A percentile compares a stretch with the other conserved stretches of the same genome.
Conservation (phyloP, 2,113 vertebrate species). For the Strigops habroptila region DNA sequence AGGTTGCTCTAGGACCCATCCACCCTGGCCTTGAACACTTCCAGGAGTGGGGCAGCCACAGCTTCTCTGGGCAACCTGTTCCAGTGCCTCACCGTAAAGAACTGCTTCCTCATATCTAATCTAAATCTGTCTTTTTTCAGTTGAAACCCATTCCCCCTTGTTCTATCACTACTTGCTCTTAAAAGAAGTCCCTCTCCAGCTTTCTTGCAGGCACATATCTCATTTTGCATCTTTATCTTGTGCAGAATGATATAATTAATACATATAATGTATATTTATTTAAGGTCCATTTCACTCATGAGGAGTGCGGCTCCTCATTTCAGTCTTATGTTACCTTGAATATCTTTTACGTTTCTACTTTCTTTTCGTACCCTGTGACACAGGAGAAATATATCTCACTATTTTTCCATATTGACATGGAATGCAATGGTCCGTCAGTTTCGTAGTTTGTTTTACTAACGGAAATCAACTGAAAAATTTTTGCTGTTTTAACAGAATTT, state of each 20-base stretch:
- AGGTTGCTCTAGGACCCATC: background rate
- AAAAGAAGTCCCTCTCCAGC: background rate
- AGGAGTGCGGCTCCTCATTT: background rate
- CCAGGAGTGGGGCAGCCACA: background rate
- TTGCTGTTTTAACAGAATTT: background rate
- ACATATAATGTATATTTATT: background rate
- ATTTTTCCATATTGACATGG: accelerated
- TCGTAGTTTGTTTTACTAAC: background rate
- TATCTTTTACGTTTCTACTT: background rate
- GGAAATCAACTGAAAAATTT: background rate
- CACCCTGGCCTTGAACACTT: background rate
- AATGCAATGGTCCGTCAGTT: background rate
- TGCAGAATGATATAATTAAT: background rate
- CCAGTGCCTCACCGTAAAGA: background rate
- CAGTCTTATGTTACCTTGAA: background rate
- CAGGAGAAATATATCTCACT: accelerated
- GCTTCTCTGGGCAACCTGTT: background rate
- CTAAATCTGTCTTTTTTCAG: background rate
- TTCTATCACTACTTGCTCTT: background rate
- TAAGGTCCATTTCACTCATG: background rate
- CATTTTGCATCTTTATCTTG: background rate
- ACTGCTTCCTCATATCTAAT: background rate
- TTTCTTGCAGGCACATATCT: background rate
- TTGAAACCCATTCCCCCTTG: background rate
- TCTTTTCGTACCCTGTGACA: background rate